Base-by-base conservation (phyloP, 2,797 vertebrate species). In the Leucoraja ocellata region DNA sequence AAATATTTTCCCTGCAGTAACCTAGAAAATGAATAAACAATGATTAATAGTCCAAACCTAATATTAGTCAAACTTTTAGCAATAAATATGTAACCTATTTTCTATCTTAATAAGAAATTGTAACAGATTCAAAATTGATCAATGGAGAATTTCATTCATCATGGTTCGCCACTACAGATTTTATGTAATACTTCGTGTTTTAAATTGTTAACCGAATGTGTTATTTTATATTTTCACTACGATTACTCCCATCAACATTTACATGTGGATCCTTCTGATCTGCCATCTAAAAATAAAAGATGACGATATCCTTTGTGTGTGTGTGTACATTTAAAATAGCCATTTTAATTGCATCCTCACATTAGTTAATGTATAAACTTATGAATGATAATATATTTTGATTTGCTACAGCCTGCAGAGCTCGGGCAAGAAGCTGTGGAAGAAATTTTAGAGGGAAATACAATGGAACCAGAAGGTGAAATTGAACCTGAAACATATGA, bases 341-440 rank as follows among this genome's bases (percentile, higher is more conserved):
- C n/a, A 21, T 16, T 65, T 32, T 88, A 65, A 65, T 88, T 88
- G 61, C 18, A 65, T 65, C n/a, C 32, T 65, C 61, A 8, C 36
- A 63, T 68, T 10, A 88, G 16, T 86, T 58, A 54, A 4, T 23
- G 14, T 65, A 28, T 88, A 88, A 21, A 36, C 18, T 68, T 68
- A 0, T 88, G 63, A 68, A 32, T 68, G 13, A 61, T 46, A 46
- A 61, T 28, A 61, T 36, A 32, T 88, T 92, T 76, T 7, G 71
- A 32, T 76, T 94, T 77, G 94, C 90, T 39, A 3, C 94, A 99
- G 99, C 97, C 98, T 36, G 99, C 99, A 95, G 98, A 99, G 94
- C 97, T 98, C 94, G 98, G 97, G 94, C 98, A 99, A 96, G 98
- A 99, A 96, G 99, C 98, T 94, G 98, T 96, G 93, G 98, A 99